A percentile compares a stretch with the other conserved stretches of the same genome.
Evolutionary conservation across 53 echinoderm and acorn worm genomes (phyloP).

Genomic region (Echinometra lucunter): DNA sequence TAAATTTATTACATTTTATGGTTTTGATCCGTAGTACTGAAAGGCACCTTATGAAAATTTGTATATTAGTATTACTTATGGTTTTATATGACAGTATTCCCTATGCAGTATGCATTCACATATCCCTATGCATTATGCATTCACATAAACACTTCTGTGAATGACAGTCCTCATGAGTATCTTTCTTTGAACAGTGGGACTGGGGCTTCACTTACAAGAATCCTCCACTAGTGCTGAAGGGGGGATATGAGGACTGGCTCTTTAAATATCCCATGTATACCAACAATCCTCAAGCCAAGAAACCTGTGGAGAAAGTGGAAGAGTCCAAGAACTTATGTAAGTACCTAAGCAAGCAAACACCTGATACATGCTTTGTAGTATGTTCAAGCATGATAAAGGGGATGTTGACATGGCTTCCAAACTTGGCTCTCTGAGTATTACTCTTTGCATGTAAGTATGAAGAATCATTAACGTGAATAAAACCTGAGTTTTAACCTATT

Average conservation of each 20-base stretch:
- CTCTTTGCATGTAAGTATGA: neutral
- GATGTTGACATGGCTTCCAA: neutral
- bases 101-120: too few relatives aligned
- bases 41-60: too few relatives aligned
- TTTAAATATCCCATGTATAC: constrained; percentile 95
- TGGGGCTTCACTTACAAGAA: constrained; percentile 78
- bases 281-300: constrained; percentile 85
- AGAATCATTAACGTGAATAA: neutral
- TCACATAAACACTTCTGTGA: neutral
- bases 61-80: too few relatives aligned
- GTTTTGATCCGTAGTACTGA: too few relatives aligned
- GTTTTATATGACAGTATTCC: too few relatives aligned
- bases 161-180: neutral
- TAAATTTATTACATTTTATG: too few relatives aligned
- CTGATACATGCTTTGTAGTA: too few relatives aligned
- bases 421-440: neutral
- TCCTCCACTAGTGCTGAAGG: constrained; percentile 88
- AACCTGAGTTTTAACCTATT: neutral
- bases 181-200: constrained; percentile 85
- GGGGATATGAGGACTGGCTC: constrained; percentile 94
- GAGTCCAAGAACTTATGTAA: constrained; percentile 60
- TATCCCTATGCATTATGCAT: neutral
- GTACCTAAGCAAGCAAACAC: constrained; percentile 53
- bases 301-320: constrained; percentile 72
- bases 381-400: too few relatives aligned